phyloP scores from a whole-genome alignment of 2,113 vertebrate genomes.

The Plectropomus leopardus region DNA sequence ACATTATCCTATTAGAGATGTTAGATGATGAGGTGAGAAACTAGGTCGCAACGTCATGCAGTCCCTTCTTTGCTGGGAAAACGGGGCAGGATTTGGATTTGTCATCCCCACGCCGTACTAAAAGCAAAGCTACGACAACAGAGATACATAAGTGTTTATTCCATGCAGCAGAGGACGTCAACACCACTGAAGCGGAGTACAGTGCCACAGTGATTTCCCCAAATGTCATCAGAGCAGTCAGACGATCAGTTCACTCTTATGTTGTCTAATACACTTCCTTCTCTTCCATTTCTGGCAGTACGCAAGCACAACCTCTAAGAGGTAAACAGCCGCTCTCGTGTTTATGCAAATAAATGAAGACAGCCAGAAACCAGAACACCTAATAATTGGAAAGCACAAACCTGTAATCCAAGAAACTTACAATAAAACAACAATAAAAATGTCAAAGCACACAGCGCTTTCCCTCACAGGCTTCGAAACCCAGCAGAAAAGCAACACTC shows the following conservation, averaged over 20 bases:
- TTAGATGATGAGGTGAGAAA: conserved; percentile 14
- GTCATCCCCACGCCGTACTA: neutral
- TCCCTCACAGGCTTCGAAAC: neutral
- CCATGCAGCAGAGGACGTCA: conserved; percentile 2
- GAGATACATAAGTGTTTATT: conserved; percentile 11
- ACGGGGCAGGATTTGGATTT: neutral
- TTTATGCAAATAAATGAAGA: neutral
- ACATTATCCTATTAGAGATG: neutral
- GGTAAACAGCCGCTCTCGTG: neutral
- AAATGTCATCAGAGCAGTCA: neutral
- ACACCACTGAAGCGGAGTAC: neutral
- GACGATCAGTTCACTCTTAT: no score
- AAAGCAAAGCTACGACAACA: neutral
- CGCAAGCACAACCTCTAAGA: neutral
- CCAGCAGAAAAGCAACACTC: neutral
- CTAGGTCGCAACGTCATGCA: conserved; percentile 14
- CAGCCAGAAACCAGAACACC: neutral
- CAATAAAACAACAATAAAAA: neutral
- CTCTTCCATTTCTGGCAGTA: neutral
- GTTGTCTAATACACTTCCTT: neutral
- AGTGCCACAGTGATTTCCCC: neutral
- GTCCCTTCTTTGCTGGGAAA: conserved; percentile 15
- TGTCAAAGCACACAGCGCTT: neutral
- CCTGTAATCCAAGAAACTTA: neutral
- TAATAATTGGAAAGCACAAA: neutral